Percentiles rank a stretch among this genome's conserved stretches.
Evolutionary conservation across 2,888 invertebrate species (phyloP).

Genomic region (Troides oblongomaculatus): DNA sequence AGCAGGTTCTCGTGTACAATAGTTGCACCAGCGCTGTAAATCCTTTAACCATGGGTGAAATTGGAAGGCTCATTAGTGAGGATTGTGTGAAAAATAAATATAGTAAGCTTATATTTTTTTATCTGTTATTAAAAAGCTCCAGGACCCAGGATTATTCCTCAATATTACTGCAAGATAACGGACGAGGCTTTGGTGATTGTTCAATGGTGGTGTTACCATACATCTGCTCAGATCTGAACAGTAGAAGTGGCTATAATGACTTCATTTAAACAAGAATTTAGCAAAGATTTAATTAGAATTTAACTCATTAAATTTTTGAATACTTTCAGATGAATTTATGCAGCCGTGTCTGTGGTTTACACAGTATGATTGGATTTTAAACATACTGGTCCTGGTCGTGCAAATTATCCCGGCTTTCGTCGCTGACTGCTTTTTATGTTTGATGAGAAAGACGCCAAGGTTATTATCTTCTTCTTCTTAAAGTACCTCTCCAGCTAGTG

Average conservation of each 20-base stretch:
- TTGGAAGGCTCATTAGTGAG: slow-evolving; percentile 32
- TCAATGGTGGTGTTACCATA: no score
- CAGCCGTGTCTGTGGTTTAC: slow-evolving; percentile 40
- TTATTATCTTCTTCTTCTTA: slow-evolving; percentile 25
- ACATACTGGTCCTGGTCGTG: slow-evolving; percentile 37
- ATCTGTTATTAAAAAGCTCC: no score
- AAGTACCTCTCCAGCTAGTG: background rate
- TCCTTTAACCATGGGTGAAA: slow-evolving; percentile 37
- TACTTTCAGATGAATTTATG: slow-evolving; percentile 39
- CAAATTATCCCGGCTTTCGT: slow-evolving; percentile 46
- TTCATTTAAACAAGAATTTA: background rate
- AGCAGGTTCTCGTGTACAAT: slow-evolving; percentile 45
- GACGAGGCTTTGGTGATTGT: no score
- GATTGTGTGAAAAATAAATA: slow-evolving; percentile 39
- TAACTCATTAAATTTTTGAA: no score
- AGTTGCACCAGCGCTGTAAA: slow-evolving; percentile 46
- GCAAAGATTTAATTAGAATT: background rate
- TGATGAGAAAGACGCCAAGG: slow-evolving; percentile 41
- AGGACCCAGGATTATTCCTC: no score
- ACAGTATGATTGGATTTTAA: slow-evolving; percentile 34
- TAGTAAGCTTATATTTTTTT: slow-evolving; percentile 37
- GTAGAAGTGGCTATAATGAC: no score
- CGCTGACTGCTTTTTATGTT: slow-evolving; percentile 40
- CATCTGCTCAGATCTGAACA: no score
- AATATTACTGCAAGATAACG: no score